A percentile compares a stretch with the other conserved stretches of the same genome.
Conservation (phyloP, 1,140 invertebrate species). For the Ceratina australensis region DNA sequence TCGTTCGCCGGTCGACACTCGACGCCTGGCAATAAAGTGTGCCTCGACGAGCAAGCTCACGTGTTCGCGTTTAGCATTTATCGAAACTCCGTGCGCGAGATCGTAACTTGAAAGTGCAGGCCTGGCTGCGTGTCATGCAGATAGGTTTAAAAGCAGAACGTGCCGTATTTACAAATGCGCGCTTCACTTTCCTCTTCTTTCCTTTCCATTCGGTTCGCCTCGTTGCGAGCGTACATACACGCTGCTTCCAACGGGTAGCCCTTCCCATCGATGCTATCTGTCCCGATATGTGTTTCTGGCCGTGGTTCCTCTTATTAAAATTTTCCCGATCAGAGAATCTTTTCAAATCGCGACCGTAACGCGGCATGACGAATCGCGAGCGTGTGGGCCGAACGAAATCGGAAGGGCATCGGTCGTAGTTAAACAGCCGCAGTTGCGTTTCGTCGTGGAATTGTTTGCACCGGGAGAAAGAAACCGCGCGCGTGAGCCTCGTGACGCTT, state of each 20-base stretch:
- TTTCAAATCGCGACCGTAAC: no score
- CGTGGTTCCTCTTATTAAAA: no score
- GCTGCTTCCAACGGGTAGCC: not conserved
- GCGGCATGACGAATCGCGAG: no score
- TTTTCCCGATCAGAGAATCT: no score
- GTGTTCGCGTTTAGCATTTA: slow-evolving; percentile 79
- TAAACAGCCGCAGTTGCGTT: no score
- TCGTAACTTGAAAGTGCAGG: slow-evolving; percentile 77
- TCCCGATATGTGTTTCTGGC: no score
- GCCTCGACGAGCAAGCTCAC: slow-evolving; percentile 77
- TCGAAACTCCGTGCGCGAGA: slow-evolving; percentile 75
- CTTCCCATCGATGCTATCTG: no score
- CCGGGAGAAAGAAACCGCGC: no score
- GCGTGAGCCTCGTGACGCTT: no score
- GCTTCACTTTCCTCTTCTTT: slow-evolving; percentile 28
- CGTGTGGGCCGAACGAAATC: no score
- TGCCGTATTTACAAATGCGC: slow-evolving; percentile 78
- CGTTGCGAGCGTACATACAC: not conserved
- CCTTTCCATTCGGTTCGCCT: not conserved
- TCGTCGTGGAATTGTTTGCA: no score
- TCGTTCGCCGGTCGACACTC: slow-evolving; percentile 37
- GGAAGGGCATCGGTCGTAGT: no score
- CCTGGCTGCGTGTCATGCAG: slow-evolving; percentile 77
- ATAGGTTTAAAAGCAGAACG: slow-evolving; percentile 79
- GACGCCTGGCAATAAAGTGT: slow-evolving; percentile 72